Evolutionary conservation across 2,888 invertebrate genomes (phyloP).

Genomic region (Ophonus ardosiacus): DNA sequence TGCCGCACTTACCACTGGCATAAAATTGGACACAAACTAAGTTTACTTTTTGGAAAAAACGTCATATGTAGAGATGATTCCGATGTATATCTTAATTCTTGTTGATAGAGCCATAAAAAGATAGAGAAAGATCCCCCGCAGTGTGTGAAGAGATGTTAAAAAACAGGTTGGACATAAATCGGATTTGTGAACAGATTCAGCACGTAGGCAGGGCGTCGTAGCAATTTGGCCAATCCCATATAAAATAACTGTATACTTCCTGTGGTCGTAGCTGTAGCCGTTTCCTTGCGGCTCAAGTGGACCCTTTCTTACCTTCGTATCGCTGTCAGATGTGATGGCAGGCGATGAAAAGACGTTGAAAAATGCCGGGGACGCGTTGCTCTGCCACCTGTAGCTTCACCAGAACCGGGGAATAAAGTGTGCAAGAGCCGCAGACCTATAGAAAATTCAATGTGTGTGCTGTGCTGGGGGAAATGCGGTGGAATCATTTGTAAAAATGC

Average conservation of each 20-base stretch:
- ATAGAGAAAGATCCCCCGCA: too few species aligned
- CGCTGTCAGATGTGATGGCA: conserved; percentile 41
- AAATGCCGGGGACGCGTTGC: conserved; percentile 73
- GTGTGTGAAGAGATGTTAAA: not conserved
- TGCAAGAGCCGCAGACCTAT: conserved; percentile 65
- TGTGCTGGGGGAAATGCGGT: conserved; percentile 70
- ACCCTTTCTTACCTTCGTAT: conserved; percentile 40
- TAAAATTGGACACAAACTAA: too few species aligned
- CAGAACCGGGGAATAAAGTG: conserved; percentile 64
- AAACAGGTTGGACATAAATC: conserved; percentile 43
- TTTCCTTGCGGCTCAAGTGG: conserved; percentile 6
- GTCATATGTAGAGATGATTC: too few species aligned
- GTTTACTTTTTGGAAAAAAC: too few species aligned
- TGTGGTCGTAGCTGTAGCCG: not conserved
- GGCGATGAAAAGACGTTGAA: conserved; percentile 72
- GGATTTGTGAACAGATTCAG: conserved; percentile 39
- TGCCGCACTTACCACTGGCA: too few species aligned
- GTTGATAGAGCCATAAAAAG: too few species aligned
- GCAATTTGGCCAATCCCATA: conserved; percentile 53
- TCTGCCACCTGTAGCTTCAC: conserved; percentile 72
- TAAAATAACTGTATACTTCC: conserved; percentile 61
- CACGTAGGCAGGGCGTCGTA: not conserved
- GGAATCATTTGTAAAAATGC: conserved; percentile 75
- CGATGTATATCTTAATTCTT: too few species aligned
- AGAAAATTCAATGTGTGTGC: conserved; percentile 67